phyloP scores from a whole-genome alignment of 2,888 invertebrate genomes.

The Acheta domesticus region DNA sequence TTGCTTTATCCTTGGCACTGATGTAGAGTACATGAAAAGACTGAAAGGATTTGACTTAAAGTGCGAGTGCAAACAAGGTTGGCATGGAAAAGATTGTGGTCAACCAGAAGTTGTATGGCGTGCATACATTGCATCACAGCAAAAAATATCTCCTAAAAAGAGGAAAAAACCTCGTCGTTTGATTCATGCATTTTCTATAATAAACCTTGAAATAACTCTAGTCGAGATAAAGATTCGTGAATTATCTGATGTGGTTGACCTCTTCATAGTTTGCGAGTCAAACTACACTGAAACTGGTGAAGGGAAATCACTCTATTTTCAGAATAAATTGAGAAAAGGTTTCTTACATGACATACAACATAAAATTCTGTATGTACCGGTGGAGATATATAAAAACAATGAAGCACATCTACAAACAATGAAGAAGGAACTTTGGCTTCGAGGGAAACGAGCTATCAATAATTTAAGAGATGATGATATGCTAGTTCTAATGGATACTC shows the following conservation, averaged over 20 bases:
- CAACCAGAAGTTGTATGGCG: conserved; percentile 66
- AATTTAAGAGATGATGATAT: conserved; percentile 56
- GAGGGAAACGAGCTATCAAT: conserved; percentile 42
- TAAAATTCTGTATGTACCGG: conserved; percentile 54
- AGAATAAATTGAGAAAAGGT: conserved; percentile 50
- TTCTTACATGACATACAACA: conserved; percentile 51
- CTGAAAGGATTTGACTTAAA: conserved; percentile 31
- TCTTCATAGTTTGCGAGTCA: conserved; percentile 56
- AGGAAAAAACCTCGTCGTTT: conserved; percentile 53
- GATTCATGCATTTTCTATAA: conserved; percentile 55
- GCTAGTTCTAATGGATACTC: conserved; percentile 55
- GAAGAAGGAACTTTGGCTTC: conserved; percentile 27
- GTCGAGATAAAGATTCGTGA: conserved; percentile 61
- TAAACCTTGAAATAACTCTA: conserved; percentile 54
- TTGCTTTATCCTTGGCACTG: conserved; percentile 46
- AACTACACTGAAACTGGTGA: conserved; percentile 44
- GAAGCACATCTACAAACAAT: conserved; percentile 18
- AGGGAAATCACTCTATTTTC: conserved; percentile 46
- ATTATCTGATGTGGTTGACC: conserved; percentile 59
- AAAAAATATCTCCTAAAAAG: conserved; percentile 49
- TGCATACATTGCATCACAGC: conserved; percentile 57
- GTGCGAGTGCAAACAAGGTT: conserved; percentile 58
- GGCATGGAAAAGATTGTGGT: conserved; percentile 64
- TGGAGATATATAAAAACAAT: background rate
- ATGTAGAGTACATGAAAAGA: conserved; percentile 46